These are phyloP conservation scores for Leptinotarsa tumamoca DNA, from an alignment of 2,888 invertebrate genomes.

Conservation along the genomic window DNA sequence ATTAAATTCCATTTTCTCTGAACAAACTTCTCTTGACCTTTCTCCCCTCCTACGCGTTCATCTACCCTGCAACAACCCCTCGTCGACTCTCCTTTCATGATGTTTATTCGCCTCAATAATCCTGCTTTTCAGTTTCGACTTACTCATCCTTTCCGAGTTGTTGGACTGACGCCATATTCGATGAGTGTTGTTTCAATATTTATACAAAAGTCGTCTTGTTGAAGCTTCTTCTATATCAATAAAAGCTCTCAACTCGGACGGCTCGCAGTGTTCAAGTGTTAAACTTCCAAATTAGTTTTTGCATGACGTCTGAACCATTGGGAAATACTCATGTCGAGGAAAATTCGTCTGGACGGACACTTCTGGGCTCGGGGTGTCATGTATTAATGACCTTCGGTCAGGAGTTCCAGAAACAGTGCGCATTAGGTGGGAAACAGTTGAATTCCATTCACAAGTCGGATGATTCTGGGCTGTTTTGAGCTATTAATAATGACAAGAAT, in stretches of 20 bases:
- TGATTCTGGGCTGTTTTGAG: background rate
- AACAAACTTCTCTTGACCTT: background rate
- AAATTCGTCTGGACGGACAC: constrained; percentile 15
- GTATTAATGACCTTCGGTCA: constrained; percentile 13
- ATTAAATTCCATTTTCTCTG: background rate
- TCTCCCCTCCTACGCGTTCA: background rate
- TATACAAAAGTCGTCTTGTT: constrained; percentile 16
- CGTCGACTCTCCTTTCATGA: background rate
- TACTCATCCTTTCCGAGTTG: background rate
- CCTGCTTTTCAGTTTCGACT: constrained; percentile 17
- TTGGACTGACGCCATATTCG: constrained; percentile 6
- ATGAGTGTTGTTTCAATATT: constrained; percentile 21
- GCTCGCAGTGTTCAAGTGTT: constrained; percentile 2
- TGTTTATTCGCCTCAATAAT: constrained; percentile 9
- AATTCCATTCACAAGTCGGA: background rate
- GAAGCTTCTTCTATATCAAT: constrained; percentile 19
- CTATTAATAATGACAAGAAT: background rate
- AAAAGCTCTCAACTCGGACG: constrained; percentile 18
- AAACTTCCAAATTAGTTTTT: constrained; percentile 21
- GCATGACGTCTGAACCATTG: constrained; percentile 20
- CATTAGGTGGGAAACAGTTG: constrained; percentile 11
- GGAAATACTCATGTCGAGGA: constrained; percentile 12
- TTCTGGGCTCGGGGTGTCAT: constrained; percentile 12
- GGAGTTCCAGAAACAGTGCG: constrained; percentile 1
- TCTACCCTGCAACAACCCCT: background rate